Evolutionary conservation across 2,888 invertebrate genomes (phyloP), one percentile per base, ranked within the genome.

Genomic region (Diogma glabrata): DNA sequence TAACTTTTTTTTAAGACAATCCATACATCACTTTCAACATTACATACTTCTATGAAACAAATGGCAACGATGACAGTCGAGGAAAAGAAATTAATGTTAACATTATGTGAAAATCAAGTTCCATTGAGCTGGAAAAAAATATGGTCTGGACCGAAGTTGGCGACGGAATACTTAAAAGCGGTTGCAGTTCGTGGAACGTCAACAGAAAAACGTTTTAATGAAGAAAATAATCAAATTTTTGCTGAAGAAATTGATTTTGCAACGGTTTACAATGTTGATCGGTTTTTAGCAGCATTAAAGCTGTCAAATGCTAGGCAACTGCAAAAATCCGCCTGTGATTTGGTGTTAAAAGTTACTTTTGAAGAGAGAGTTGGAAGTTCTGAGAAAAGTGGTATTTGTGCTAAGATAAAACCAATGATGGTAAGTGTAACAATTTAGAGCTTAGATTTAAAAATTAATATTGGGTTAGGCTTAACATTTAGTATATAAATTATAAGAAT

Each of bases 191-290:
- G 67, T 12, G 63, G 62, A 1, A 59, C 57, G 23, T 65, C 64
- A 10, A 64, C 67, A 0, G 68, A 69, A 51, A 53, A 56, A 26
- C 65, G 67, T 0, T 69, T 56, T 45, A 60, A 59, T 47, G 59
- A 60, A 8, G 60, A 63, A 43, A 22, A 61, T 24, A 57, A 60
- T 24, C 47, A 63, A 16, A 60, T 63, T 9, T 69, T 69, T 24
- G 56, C 56, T 1, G 56, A 59, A 4, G 59, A 60, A 43, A 60
- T 70, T 17, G 62, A 69, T 54, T 57, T 70, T 3, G 54, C 60
- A 7, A 61, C 61, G 1, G 61, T 69, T 2, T 70, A 62, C 52
- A 69, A 66, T 56, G 64, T 67, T 43, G 65, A 68, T 52, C 65
- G 67, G 40, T 62, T 70, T 23, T 28, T 70, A 23, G 63, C 69